Evolutionary conservation across 2,888 invertebrate genomes (phyloP), one percentile per base, ranked within the genome.

Genomic region (Netelia inedita): DNA sequence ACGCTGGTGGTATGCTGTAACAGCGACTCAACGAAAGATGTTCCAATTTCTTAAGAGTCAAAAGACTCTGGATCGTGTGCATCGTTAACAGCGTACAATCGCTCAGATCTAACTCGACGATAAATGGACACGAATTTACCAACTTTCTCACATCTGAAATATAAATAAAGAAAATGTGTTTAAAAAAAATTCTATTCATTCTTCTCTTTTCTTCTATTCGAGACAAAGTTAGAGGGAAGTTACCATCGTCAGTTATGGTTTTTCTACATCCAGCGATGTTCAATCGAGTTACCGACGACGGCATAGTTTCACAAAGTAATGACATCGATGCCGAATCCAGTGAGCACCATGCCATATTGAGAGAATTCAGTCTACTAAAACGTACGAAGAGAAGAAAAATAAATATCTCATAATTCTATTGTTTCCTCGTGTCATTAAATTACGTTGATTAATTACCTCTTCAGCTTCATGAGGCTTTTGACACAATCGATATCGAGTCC

Each of bases 51-150:
- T 94, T 92, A 68, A 97, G 94, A 73, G 94, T 93, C 61, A 95
- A 92, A 63, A 97, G 94, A 90, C 94, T 94, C 19, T 94, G 94
- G 1, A 97, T 94, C n/a, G 96, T 94, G 69, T 94, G 94, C 11
- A 95, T 95, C 0, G 97, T 96, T 3, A 98, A 93, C 19, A 95
- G 94, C 8, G 97, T 96, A 90, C 98, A 97, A 94, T 99, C 98
- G 21, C 98, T 98, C 81, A 98, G 92, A 94, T 99, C 98, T 87
- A 99, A 94, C 93, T 98, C 98, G 59, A 96, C 94, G 19, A 99
- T 95, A 1, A 96, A 94, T 0, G 96, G 95, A 91, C 98, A 98
- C 6, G 96, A 95, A 14, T 92, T 90, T 0, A 95, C 95, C 71
- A 98, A 94, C 10, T 95, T 94, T 6, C 94, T 92, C 6, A 98